Base-by-base conservation (phyloP, 1,140 invertebrate genomes). In the Bombus ignitus region DNA sequence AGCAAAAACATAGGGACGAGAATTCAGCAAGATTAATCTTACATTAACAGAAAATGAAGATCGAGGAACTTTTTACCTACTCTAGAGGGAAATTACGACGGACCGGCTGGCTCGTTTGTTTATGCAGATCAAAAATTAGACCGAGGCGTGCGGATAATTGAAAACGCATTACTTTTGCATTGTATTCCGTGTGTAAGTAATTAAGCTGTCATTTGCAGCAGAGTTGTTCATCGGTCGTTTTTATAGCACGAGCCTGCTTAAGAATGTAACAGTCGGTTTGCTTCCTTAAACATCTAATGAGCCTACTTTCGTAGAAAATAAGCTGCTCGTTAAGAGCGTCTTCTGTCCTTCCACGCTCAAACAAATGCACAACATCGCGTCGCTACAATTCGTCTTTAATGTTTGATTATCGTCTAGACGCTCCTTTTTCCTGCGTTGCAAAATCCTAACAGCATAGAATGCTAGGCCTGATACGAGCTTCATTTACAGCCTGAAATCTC, bases 71-170 rank as follows among this genome's bases (percentile, higher is more conserved):
- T 83, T 75, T 83, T 83, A 53, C 47, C 18, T 37, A 44, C 25
- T 22, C 1, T 5, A 4, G 25, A 39, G 1, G n/a, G 8, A 65
- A 57, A 13, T 44, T 73, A 10, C n/a, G 70, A 22, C 4, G 25
- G 13, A 3, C 6, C n/a, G 39, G 25, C 0, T 39, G 32, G 42
- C 10, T 73, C 15, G 5, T 83, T 53, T 53, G 32, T 76, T 76
- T 83, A 83, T 83, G 81, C 72, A 66, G 73, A 83, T 77, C 44
- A 77, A 83, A 66, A 76, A 76, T 83, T 83, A 83, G 59, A 53
- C 5, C 35, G 25, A 18, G 42, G 2, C 13, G 32, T 15, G 25
- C 35, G 28, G 65, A 78, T 78, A 83, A 83, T 83, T 78, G 81
- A n/a, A 83, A 83, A 83, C 74, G 74, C 44, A 83, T 83, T 70